Evolutionary conservation across 2,888 invertebrate species (phyloP), one percentile per base, ranked within the genome.

Genomic region (Drosophila anceps): DNA sequence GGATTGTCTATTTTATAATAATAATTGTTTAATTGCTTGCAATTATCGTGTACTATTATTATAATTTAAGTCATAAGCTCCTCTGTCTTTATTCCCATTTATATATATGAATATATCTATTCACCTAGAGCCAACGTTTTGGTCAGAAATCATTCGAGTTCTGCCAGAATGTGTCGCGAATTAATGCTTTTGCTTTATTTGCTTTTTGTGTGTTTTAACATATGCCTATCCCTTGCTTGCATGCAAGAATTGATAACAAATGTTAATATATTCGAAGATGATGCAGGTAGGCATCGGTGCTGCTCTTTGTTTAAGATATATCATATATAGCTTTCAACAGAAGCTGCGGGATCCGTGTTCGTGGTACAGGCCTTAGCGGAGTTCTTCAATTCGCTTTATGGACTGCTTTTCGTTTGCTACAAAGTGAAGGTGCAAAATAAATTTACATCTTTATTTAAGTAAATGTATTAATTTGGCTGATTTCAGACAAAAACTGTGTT

Each of bases 351-450:
- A n/a, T 35, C 50, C 1, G 12, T 64, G n/a, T 5, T 67, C 10
- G n/a, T 44, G n/a, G 0, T 44, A 15, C 54, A 37, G 15, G 18
- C 20, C 3, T 0, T 62, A 10, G 8, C 50, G 0, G 58, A 76
- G 33, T 46, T 72, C 5, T 24, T 43, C 2, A 76, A 76, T 63
- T 44, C 51, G 0, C 2, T 65, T 29, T 66, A 53, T 57, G 72
- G 76, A 8, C 18, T 76, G 1, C 12, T 35, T 2, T 54, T 68
- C 20, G 73, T 76, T 1, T 69, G 73, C 59, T 27, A 7, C 5
- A 69, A 76, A n/a, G 18, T 57, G 9, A 54, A 72, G 76, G 76
- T 76, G 9, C 8, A 9, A 5, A 9, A 8, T 7, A 6, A 0
- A 13, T 29, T 1, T 4, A n/a, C 7, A n/a, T 10, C 7, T 12